Percentiles rank a stretch among this genome's conserved stretches.
These are phyloP conservation scores for Cacatua alba DNA, from an alignment of 2,113 vertebrate species.

Conservation along the genomic window DNA sequence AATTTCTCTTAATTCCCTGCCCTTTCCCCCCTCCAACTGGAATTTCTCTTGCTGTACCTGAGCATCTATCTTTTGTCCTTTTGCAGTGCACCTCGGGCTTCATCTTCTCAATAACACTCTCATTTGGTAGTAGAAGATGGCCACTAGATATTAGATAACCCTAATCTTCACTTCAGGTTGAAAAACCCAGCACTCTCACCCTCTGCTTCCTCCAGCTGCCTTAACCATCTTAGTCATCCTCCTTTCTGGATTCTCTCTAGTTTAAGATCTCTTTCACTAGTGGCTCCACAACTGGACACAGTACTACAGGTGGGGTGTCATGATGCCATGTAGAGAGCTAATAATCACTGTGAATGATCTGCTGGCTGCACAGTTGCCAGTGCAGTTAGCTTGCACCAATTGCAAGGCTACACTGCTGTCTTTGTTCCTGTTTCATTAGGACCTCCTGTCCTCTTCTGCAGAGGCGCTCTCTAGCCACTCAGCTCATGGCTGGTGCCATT, in stretches of 20 bases:
- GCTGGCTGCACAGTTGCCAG: neutral
- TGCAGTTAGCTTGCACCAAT: neutral
- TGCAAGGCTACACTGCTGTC: neutral
- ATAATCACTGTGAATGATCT: neutral
- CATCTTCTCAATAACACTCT: neutral
- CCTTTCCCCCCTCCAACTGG: neutral
- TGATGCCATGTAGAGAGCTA: fast-evolving
- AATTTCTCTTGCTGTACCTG: neutral
- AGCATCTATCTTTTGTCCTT: neutral
- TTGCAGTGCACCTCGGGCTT: neutral
- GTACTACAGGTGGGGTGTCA: neutral
- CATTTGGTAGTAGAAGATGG: neutral
- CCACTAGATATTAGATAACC: neutral
- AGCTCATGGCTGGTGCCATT: neutral
- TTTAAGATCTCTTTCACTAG: neutral
- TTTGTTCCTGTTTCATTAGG: neutral
- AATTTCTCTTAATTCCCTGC: neutral
- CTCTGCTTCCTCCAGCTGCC: neutral
- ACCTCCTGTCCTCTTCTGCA: neutral
- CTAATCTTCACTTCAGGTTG: neutral
- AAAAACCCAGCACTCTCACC: neutral
- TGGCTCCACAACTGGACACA: neutral
- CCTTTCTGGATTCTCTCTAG: neutral
- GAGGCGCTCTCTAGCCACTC: neutral
- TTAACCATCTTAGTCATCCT: neutral